These are phyloP conservation scores for Notothenia rossii DNA, from an alignment of 2,113 vertebrate genomes.

Conservation along the genomic window DNA sequence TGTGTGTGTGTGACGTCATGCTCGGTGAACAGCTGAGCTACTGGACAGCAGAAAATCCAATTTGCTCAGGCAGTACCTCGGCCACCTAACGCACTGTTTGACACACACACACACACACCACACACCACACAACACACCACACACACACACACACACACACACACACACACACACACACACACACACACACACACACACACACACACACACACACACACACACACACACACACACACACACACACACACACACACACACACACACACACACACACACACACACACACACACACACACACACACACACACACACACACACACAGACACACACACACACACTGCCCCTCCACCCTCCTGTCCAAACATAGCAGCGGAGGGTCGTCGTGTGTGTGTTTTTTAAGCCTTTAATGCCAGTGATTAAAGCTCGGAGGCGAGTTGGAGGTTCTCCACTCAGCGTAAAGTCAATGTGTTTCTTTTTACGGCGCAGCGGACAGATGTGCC, in stretches of 20 bases:
- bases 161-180: too few species aligned
- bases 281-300: too few species aligned
- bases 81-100: constrained; percentile 32
- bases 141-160: too few species aligned
- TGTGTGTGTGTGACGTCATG: constrained; percentile 33
- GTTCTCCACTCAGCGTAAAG: constrained; percentile 41
- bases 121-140: too few species aligned
- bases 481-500: constrained; percentile 43
- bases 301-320: too few species aligned
- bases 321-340: background rate
- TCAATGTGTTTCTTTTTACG: constrained; percentile 9
- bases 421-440: constrained; percentile 50
- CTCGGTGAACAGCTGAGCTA: constrained; percentile 54
- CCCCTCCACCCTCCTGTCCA: constrained; percentile 9
- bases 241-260: too few species aligned
- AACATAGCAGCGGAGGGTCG: constrained; percentile 5
- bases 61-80: constrained; percentile 48
- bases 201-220: too few species aligned
- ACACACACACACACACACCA: too few species aligned
- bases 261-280: too few species aligned
- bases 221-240: background rate
- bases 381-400: constrained; percentile 48
- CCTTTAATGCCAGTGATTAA: constrained; percentile 73
- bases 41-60: constrained; percentile 62
- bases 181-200: too few species aligned